Evolutionary conservation across 2,113 vertebrate genomes (phyloP), one percentile per base, ranked within the genome.

Genomic region (Numenius arquata): DNA sequence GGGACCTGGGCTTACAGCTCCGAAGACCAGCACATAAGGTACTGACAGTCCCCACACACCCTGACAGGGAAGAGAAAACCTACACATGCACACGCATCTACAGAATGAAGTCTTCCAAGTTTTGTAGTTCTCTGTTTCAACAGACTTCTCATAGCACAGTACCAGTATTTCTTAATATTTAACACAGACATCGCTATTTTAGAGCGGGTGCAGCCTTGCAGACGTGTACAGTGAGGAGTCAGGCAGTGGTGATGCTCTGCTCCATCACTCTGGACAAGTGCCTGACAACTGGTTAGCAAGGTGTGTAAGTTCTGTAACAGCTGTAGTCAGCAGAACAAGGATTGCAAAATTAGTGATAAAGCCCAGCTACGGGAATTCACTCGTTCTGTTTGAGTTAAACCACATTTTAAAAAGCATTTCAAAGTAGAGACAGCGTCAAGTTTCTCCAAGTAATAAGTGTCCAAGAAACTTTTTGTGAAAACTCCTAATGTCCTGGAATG

Each of bases 21-120:
- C 58, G 5, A 89, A 65, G 61, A 27, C 15, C 0, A 0, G 12
- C 66, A 25, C 1, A 0, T 25, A 29, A 41, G 47, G 74, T 50
- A 90, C 18, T 26, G 9, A 41, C 26, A 78, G 74, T 16, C 34
- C 38, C 66, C 72, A 47, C 26, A 11, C 12, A 71, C 23, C 45
- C 73, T 38, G 58, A 27, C 4, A 47, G 27, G 29, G 29, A 32
- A 58, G 27, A 26, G 63, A 77, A 77, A 89, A 50, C 71, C 19
- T 50, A 8, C 18, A 59, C 27, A 38, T 18, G 8, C 23, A 55
- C 30, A 19, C 3, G 56, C 8, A 11, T 29, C 34, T 8, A 30
- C 32, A 63, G n/a, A 27, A 10, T 1, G 17, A 85, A 48, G 38
- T 36, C 70, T 30, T 50, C 63, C n/a, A 59, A 43, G 41, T 48